A percentile compares a stretch with the other conserved stretches of the same genome.
phyloP scores from a whole-genome alignment of 2,113 vertebrate species.

The Glaucidium brasilianum region DNA sequence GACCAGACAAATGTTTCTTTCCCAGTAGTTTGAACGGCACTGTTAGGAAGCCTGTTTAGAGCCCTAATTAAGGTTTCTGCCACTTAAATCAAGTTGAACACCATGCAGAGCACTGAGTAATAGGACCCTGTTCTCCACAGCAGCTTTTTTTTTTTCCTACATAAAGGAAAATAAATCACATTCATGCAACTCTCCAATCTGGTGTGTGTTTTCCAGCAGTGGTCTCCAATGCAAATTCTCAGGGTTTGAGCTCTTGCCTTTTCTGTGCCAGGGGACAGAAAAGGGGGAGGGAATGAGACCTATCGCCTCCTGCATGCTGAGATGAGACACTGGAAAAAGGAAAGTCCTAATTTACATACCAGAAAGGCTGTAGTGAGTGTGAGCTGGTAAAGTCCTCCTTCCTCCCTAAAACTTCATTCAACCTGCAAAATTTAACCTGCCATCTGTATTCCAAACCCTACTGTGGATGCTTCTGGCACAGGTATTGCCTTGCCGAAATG shows the following conservation, averaged over 20 bases:
- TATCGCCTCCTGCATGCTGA: not conserved
- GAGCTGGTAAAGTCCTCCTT: not conserved
- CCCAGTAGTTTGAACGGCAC: not conserved
- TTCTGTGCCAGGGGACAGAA: not conserved
- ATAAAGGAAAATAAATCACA: not conserved
- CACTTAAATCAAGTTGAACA: not conserved
- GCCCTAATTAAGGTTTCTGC: constrained; percentile 7
- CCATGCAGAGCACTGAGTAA: not conserved
- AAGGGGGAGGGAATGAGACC: not conserved
- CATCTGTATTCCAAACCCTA: not conserved
- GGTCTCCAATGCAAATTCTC: not conserved
- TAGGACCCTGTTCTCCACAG: not conserved
- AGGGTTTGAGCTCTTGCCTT: not conserved
- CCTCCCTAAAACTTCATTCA: not conserved
- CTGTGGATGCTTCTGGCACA: not conserved
- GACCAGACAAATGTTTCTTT: not conserved
- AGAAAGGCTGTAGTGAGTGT: not conserved
- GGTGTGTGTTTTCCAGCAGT: not conserved
- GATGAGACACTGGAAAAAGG: not conserved
- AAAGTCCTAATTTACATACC: not conserved
- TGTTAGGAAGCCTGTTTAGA: not conserved
- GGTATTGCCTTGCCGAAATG: not conserved
- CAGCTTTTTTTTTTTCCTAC: not conserved
- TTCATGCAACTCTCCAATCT: not conserved
- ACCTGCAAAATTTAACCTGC: not conserved